A percentile compares a stretch with the other conserved stretches of the same genome.
Conservation (phyloP, 2,113 vertebrate species). For the Tympanuchus pallidicinctus region DNA sequence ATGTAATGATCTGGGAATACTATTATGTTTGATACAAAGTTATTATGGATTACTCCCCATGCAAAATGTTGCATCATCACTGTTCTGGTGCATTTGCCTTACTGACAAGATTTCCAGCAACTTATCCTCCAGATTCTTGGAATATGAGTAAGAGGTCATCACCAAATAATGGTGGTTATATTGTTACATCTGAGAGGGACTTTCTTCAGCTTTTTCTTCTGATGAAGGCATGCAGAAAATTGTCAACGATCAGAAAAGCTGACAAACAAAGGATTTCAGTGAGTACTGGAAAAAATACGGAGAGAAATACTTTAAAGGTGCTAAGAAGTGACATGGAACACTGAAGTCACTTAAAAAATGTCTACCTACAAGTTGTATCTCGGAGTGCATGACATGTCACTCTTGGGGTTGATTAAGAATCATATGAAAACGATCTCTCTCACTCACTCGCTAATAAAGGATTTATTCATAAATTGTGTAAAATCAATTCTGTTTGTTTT, state of each 20-base stretch:
- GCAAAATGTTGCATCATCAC: neutral
- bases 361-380: neutral
- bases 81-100: neutral
- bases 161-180: neutral
- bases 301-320: neutral
- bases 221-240: neutral
- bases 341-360: neutral
- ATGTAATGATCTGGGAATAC: conserved; percentile 7
- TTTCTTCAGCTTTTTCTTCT: neutral
- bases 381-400: neutral
- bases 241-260: neutral
- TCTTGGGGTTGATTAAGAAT: neutral
- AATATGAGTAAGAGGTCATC: neutral
- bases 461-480: neutral
- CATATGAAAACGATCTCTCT: neutral
- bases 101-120: neutral
- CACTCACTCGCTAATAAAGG: neutral
- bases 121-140: neutral
- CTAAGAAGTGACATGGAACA: neutral
- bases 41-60: neutral
- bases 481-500: neutral
- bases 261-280: neutral
- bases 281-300: neutral
- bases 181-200: neutral
- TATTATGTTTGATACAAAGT: neutral